A percentile compares a stretch with the other conserved stretches of the same genome.
These are phyloP conservation scores for Dasyprocta punctata DNA, from an alignment of 2,113 vertebrate species.

Conservation along the genomic window DNA sequence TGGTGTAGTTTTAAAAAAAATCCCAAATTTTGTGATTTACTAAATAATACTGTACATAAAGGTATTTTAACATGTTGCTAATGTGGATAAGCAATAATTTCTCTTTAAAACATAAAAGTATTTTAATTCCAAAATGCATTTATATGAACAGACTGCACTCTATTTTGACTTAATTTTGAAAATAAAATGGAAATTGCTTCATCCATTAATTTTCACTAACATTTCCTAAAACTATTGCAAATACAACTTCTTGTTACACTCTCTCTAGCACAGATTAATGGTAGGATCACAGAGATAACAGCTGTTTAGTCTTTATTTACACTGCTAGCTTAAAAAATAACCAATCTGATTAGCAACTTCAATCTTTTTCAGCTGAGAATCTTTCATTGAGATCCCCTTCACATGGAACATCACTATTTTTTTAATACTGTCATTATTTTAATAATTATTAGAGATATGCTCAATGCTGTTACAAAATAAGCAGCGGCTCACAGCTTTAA, in stretches of 20 bases:
- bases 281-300: constrained; percentile 62
- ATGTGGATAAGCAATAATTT: constrained; percentile 16
- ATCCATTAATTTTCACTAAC: constrained; percentile 56
- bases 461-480: constrained; percentile 44
- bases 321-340: constrained; percentile 68
- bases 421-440: constrained; percentile 41
- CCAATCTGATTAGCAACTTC: constrained; percentile 63
- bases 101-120: constrained; percentile 47
- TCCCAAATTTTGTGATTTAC: neutral
- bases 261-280: constrained; percentile 60
- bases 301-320: constrained; percentile 78
- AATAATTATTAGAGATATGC: constrained; percentile 51
- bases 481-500: neutral
- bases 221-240: constrained; percentile 71
- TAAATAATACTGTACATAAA: neutral
- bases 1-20: neutral
- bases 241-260: constrained; percentile 68
- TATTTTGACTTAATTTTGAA: constrained; percentile 55
- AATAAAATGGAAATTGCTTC: constrained; percentile 57
- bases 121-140: constrained; percentile 42
- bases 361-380: constrained; percentile 47
- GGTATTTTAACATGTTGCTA: constrained; percentile 26
- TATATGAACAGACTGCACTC: neutral
- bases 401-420: constrained; percentile 39
- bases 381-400: constrained; percentile 9